Base-by-base conservation (phyloP, 2,797 vertebrate species). In the Leptatherina wallacei region DNA sequence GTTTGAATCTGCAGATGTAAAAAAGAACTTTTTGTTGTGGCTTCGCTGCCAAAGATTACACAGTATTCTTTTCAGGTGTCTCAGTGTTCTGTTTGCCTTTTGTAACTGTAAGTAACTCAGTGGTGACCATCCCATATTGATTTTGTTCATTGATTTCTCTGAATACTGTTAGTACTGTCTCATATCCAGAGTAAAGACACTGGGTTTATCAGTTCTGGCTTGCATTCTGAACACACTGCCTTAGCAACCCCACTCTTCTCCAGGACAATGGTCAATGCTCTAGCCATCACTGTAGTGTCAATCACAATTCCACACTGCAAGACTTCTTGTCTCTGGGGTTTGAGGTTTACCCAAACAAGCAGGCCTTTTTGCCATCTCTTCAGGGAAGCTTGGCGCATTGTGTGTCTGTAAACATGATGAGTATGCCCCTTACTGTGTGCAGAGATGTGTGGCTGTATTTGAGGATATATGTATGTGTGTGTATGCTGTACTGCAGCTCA, bases 251-350 rank as follows among this genome's bases (percentile, higher is more conserved):
- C 42, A 35, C 35, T 71, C 29, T n/a, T 58, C 44, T 60, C n/a
- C 58, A 54, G 64, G 72, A 78, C 72, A 78, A 61, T 77, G 62
- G 51, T 77, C 66, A 75, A 16, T 58, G 11, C 66, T 40, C 22
- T 18, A 61, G 33, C 35, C 3, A 3, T n/a, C 18, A 8, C 40
- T 59, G 51, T 32, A 24, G 24, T 58, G 44, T 81, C 84, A 79
- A 61, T 75, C 71, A 81, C 73, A 64, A 73, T 63, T 55, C 49
- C 77, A 71, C 57, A 70, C 72, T 71, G 36, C 61, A 42, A 63
- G 67, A 47, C 44, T 29, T 32, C 29, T 14, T 10, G n/a, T 67
- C 75, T 71, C 76, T 3, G n/a, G 20, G 52, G 60, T 33, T 12
- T 2, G 11, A 69, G 27, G 38, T 61, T 69, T 44, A 80, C 52